A percentile compares a stretch with the other conserved stretches of the same genome.
Conservation (phyloP, 2,113 vertebrate genomes). For the Strigops habroptila region DNA sequence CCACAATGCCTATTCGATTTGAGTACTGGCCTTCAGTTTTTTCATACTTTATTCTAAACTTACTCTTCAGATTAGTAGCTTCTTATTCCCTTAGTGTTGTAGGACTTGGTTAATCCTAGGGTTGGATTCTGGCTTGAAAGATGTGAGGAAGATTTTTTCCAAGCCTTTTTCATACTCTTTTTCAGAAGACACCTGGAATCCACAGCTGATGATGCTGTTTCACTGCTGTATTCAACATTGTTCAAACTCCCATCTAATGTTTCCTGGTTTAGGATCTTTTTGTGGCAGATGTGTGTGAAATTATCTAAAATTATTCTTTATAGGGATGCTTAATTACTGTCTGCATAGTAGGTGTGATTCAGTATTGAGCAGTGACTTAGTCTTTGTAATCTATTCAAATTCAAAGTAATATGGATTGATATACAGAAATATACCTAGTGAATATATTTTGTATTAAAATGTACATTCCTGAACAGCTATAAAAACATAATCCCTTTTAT, state of each 20-base stretch:
- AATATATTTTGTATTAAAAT: background rate
- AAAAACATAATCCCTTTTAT: background rate
- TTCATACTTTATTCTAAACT: background rate
- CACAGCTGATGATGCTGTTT: background rate
- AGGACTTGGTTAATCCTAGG: background rate
- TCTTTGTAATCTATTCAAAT: background rate
- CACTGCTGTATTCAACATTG: background rate
- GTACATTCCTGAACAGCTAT: background rate
- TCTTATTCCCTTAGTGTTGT: background rate
- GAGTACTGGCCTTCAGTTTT: background rate
- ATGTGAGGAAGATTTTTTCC: rapidly evolving
- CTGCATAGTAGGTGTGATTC: background rate
- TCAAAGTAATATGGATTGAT: background rate
- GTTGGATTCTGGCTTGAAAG: background rate
- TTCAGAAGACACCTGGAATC: background rate
- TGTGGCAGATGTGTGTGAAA: background rate
- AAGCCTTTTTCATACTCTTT: background rate
- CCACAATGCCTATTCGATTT: background rate
- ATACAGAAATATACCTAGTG: background rate
- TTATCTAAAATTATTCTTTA: background rate
- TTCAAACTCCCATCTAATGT: background rate
- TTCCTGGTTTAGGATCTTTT: background rate
- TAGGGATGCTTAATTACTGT: background rate
- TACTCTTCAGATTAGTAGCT: rapidly evolving
- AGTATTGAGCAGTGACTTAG: background rate